These are phyloP conservation scores for Poliocrania exsul DNA, from an alignment of 2,797 vertebrate genomes.

Conservation along the genomic window DNA sequence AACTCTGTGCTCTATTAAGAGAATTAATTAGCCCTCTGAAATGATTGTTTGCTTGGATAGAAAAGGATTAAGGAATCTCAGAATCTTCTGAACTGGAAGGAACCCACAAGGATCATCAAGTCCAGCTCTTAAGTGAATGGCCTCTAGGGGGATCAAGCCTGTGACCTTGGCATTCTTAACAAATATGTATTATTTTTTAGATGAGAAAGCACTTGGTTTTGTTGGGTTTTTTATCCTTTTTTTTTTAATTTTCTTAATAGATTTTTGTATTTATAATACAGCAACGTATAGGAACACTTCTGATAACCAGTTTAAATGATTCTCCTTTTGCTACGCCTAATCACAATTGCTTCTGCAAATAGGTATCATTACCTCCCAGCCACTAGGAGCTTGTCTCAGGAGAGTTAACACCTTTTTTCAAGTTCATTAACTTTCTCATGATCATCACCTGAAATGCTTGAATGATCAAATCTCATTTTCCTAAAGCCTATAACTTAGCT, in stretches of 20 bases:
- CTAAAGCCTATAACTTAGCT: neutral
- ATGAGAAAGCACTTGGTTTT: neutral
- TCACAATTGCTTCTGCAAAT: neutral
- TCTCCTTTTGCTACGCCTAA: neutral
- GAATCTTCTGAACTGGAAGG: neutral
- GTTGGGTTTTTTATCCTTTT: neutral
- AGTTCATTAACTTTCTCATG: slow-evolving; percentile 27
- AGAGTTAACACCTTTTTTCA: slow-evolving; percentile 6
- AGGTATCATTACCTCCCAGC: neutral
- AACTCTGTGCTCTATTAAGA: neutral
- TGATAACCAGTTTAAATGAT: neutral
- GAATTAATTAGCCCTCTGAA: neutral
- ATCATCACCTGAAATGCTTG: slow-evolving; percentile 10
- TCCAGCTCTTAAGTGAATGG: neutral
- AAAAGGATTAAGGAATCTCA: neutral
- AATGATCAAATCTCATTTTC: slow-evolving; percentile 38
- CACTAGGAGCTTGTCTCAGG: neutral
- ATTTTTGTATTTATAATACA: neutral
- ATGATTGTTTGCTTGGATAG: neutral
- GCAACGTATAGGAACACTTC: neutral
- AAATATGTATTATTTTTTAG: neutral
- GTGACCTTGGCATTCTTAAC: neutral
- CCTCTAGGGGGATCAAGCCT: accelerated
- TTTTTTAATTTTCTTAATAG: neutral
- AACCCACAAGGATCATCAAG: neutral